A percentile compares a stretch with the other conserved stretches of the same genome.
These are phyloP conservation scores for Lateolabrax maculatus DNA, from an alignment of 2,797 vertebrate species.

Conservation along the genomic window DNA sequence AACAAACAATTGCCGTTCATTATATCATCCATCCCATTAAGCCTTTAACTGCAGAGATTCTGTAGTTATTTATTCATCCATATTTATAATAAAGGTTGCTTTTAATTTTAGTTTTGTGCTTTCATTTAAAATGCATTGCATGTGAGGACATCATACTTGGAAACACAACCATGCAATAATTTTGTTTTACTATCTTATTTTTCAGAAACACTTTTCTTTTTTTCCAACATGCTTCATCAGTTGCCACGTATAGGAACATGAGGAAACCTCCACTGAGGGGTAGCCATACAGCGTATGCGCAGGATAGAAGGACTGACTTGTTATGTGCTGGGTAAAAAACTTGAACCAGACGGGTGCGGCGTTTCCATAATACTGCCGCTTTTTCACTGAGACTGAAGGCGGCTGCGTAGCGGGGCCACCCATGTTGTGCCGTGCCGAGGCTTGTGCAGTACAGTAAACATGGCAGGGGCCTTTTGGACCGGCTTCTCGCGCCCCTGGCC, in stretches of 20 bases:
- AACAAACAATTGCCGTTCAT: constrained; percentile 5
- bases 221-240: constrained; percentile 13
- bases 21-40: not conserved
- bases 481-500: constrained; percentile 76
- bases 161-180: not conserved
- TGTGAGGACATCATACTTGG: not conserved
- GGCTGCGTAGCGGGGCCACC: constrained; percentile 81
- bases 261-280: constrained; percentile 32
- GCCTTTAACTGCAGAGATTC: not conserved
- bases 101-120: not conserved
- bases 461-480: constrained; percentile 81
- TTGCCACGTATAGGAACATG: constrained; percentile 23
- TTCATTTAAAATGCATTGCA: not conserved
- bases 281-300: constrained; percentile 47
- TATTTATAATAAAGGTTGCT: not conserved
- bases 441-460: constrained; percentile 81
- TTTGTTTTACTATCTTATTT: constrained; percentile 8
- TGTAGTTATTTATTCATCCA: not conserved
- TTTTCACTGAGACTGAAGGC: constrained; percentile 79
- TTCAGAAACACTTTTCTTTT: constrained; percentile 3
- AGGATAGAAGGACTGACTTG: constrained; percentile 59
- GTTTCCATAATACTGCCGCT: constrained; percentile 77
- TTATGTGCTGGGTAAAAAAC: constrained; percentile 64
- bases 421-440: constrained; percentile 80
- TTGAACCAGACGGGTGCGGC: constrained; percentile 70